Evolutionary conservation across 2,797 vertebrate species (phyloP), one percentile per base, ranked within the genome.

Genomic region (Paguma larvata): DNA sequence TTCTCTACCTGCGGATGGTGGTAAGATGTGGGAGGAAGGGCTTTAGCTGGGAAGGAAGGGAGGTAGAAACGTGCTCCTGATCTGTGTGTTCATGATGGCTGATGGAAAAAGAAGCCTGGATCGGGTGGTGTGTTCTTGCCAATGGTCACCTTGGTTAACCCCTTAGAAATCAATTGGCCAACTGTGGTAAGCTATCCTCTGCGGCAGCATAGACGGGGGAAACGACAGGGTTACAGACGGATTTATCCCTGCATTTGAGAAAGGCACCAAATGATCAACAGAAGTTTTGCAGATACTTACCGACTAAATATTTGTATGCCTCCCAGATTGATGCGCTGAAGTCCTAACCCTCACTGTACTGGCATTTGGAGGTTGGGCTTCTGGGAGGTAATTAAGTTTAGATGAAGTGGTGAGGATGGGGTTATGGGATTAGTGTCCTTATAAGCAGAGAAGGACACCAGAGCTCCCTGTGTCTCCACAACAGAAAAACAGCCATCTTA

Each of bases 1-100:
- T 13, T 5, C 63, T 67, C 6, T 19, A 51, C 25, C 3, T 53
- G 23, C 0, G 9, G 59, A 21, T 3, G 1, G 70, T 9, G 13
- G 25, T 68, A 59, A 48, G 44, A 67, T 23, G 8, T 21, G 56
- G 25, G 4, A 27, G 59, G 41, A 30, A 65, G 38, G 15, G 16
- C 27, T 56, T 13, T 3, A 44, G 73, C 16, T 65, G 7, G 34
- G 15, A n/a, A 62, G 32, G 23, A 16, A 80, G 34, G 16, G 5
- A 67, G 27, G 18, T 53, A 34, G 34, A 75, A 53, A 25, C 51
- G 21, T 6, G 38, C 12, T 30, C 16, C 46, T 46, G 18, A 62
- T 67, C 34, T 27, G 46, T n/a, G 27, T 80, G 65, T 53, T 25
- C 16, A 1, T 15, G 8, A 5, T 15, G 6, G 62, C 14, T 75